These are phyloP conservation scores for Bombus waltoni DNA, from an alignment of 1,140 invertebrate species.

Conservation along the genomic window DNA sequence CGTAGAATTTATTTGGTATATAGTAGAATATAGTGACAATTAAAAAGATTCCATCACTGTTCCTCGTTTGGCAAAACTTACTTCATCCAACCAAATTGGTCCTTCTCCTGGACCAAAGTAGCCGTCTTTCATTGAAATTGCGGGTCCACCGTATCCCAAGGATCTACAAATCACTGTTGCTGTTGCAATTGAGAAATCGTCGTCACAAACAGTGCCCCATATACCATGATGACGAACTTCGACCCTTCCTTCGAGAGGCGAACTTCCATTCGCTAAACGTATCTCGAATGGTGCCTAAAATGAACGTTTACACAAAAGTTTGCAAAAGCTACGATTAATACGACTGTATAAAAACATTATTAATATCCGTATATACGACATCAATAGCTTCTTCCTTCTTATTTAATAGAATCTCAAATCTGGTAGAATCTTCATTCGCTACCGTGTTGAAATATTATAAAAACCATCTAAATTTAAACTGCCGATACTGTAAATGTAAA, in stretches of 20 bases:
- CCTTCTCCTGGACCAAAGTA: conserved; percentile 83
- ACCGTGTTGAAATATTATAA: too few relatives aligned
- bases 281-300: conserved; percentile 84
- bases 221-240: conserved; percentile 88
- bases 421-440: too few relatives aligned
- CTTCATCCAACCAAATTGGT: conserved; percentile 89
- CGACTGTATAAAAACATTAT: too few relatives aligned
- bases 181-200: conserved; percentile 87
- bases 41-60: neutral
- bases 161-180: conserved; percentile 87
- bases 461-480: too few relatives aligned
- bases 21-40: too few relatives aligned
- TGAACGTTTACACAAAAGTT: neutral
- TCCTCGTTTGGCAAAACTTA: conserved; percentile 46
- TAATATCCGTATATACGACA: too few relatives aligned
- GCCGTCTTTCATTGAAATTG: conserved; percentile 82
- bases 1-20: too few relatives aligned
- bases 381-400: too few relatives aligned
- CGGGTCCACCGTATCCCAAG: conserved; percentile 85
- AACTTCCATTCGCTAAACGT: conserved; percentile 85
- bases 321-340: too few relatives aligned
- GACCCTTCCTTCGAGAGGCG: conserved; percentile 85
- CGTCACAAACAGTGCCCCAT: conserved; percentile 92
- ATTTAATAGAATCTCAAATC: too few relatives aligned
- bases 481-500: too few relatives aligned